Conservation (phyloP, 2,888 invertebrate genomes). For the Morpho achilles region DNA sequence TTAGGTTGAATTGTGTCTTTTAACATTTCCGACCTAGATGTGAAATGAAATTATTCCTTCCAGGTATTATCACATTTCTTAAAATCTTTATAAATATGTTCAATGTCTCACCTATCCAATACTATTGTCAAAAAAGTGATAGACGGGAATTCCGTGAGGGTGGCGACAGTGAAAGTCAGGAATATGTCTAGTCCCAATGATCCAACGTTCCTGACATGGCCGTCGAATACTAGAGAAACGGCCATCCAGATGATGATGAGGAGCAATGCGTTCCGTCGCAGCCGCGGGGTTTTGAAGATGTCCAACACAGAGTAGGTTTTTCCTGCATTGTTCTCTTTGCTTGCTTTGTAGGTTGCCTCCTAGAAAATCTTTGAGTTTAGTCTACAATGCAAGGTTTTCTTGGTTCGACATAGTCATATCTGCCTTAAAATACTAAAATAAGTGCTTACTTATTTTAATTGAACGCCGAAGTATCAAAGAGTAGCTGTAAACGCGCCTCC, state of each 20-base stretch:
- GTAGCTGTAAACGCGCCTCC: too few species aligned
- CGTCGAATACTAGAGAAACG: constrained; percentile 92
- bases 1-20: too few species aligned
- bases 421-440: too few species aligned
- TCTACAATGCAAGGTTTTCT: too few species aligned
- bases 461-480: too few species aligned
- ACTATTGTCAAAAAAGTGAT: constrained; percentile 89
- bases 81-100: too few species aligned
- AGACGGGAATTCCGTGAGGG: constrained; percentile 90
- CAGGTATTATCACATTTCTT: too few species aligned
- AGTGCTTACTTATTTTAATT: too few species aligned
- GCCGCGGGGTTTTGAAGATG: constrained; percentile 87
- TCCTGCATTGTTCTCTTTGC: constrained; percentile 85
- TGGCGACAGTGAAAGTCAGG: constrained; percentile 90
- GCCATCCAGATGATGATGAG: constrained; percentile 93
- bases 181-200: constrained; percentile 91
- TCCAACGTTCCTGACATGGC: constrained; percentile 92
- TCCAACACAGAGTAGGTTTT: constrained; percentile 88
- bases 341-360: constrained; percentile 83
- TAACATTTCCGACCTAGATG: too few species aligned
- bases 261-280: constrained; percentile 87
- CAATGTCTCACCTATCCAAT: constrained; percentile 74
- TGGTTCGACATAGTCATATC: too few species aligned
- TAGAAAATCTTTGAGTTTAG: constrained; percentile 36
- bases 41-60: too few species aligned